Conservation (phyloP, 2,113 vertebrate species). For the Halichoerus grypus region DNA sequence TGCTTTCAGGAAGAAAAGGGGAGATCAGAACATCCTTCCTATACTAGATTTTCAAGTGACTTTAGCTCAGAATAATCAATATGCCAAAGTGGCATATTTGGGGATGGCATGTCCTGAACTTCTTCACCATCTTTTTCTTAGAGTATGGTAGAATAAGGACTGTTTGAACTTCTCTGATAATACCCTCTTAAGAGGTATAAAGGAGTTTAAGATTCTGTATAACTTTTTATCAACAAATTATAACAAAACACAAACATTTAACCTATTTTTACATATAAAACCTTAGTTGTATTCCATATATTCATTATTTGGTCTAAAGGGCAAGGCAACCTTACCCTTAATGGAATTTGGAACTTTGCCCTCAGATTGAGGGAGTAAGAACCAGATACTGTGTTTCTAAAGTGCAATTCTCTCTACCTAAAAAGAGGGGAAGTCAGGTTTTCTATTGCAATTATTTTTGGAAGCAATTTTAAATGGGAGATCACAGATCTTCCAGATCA, state of each 20-base stretch:
- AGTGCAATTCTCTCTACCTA: not conserved
- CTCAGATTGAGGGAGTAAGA: not conserved
- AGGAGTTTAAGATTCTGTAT: not conserved
- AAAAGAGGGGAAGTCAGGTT: not conserved
- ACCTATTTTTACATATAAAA: not conserved
- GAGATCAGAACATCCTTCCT: not conserved
- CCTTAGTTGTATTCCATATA: not conserved
- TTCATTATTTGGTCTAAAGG: not conserved
- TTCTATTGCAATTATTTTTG: not conserved
- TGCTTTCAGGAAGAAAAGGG: not conserved
- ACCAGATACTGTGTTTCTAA: not conserved
- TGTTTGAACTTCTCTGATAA: not conserved
- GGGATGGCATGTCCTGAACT: not conserved
- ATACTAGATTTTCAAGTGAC: not conserved
- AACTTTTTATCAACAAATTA: not conserved
- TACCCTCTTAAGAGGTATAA: not conserved
- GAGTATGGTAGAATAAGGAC: not conserved
- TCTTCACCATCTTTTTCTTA: not conserved
- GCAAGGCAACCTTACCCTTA: not conserved
- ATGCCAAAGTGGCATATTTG: not conserved
- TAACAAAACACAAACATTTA: conserved; percentile 23
- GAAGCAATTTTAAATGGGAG: conserved; percentile 18
- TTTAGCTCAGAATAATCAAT: not conserved
- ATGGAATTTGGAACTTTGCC: not conserved
- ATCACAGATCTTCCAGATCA: not conserved